Evolutionary conservation across 2,797 vertebrate species (phyloP).

Genomic region (Meda fulgida): DNA sequence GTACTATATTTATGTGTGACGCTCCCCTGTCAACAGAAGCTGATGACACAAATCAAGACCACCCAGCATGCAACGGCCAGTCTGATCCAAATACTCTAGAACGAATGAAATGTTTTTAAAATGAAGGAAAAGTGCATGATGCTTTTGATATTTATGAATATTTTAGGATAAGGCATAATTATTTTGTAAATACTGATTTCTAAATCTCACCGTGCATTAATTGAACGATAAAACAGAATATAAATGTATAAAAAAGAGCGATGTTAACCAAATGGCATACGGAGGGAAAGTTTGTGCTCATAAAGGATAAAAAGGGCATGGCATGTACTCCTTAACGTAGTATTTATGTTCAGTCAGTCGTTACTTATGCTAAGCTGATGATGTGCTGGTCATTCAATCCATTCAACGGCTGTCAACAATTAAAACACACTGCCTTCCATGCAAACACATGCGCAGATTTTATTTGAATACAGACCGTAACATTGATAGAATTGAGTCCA

Average conservation of each 20-base stretch:
- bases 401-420: constrained; percentile 32
- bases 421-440: constrained; percentile 12
- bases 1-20: constrained; percentile 2
- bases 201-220: not conserved
- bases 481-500: not conserved
- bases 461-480: not conserved
- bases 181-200: not conserved
- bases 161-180: no score
- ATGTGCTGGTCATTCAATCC: constrained; percentile 30
- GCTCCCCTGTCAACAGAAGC: not conserved
- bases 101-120: not conserved
- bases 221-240: not conserved
- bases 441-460: not conserved
- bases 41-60: constrained; percentile 14
- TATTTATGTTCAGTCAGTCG: constrained; percentile 47
- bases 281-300: not conserved
- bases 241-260: not conserved
- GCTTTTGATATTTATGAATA: not conserved
- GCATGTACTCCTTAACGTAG: constrained; percentile 27
- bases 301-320: constrained; percentile 9
- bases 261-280: not conserved
- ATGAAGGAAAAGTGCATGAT: not conserved
- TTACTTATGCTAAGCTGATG: constrained; percentile 47
- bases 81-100: not conserved
- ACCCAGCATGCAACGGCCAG: constrained; percentile 7